Conservation (phyloP, 64 coral and sea anemone genomes). For the Stylophora pistillata region DNA sequence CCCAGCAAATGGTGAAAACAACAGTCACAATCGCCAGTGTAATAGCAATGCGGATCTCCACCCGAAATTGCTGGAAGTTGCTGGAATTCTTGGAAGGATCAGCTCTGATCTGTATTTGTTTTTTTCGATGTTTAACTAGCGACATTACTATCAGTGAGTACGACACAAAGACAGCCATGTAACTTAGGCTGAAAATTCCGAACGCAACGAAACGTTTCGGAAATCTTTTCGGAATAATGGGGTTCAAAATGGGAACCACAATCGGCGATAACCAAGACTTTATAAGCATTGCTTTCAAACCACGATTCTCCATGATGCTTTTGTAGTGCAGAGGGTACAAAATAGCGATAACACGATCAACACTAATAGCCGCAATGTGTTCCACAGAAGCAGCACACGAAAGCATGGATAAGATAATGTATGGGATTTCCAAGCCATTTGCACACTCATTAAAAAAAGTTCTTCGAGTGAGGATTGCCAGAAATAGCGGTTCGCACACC, state of each 20-base stretch:
- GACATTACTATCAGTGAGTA: not conserved
- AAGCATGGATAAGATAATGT: not conserved
- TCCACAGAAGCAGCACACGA: not conserved
- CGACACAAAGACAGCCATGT: not conserved
- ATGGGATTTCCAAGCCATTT: not conserved
- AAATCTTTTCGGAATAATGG: not conserved
- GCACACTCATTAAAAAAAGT: not conserved
- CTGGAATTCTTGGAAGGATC: too few relatives aligned
- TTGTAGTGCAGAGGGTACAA: not conserved
- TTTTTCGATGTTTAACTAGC: not conserved
- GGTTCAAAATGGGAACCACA: not conserved
- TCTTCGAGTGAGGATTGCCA: not conserved
- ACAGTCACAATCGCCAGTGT: slow-evolving; percentile 9
- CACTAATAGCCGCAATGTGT: not conserved
- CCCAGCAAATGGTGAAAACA: slow-evolving; percentile 16
- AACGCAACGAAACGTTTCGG: not conserved
- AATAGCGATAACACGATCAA: slow-evolving; percentile 9
- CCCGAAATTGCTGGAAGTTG: too few relatives aligned
- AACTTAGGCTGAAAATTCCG: not conserved
- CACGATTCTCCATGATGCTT: not conserved
- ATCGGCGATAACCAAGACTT: not conserved
- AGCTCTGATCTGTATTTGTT: not conserved
- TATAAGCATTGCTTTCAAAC: not conserved
- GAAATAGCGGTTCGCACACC: not conserved
- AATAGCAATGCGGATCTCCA: not conserved